Percentiles rank a stretch among this genome's conserved stretches.
These are phyloP conservation scores for Polymixis lichenea DNA, from an alignment of 2,888 invertebrate genomes.

Conservation along the genomic window DNA sequence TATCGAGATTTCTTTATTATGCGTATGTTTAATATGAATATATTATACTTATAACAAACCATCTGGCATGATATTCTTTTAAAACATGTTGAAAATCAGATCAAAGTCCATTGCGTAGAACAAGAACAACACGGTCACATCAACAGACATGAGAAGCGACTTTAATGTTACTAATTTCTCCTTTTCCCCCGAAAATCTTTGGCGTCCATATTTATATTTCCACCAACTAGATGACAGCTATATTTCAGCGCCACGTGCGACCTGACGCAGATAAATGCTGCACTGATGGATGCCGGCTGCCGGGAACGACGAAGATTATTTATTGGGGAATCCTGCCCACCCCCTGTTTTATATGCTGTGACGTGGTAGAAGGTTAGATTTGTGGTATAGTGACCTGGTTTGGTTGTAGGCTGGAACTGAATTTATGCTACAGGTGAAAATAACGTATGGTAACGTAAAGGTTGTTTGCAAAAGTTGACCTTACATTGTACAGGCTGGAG, in stretches of 20 bases:
- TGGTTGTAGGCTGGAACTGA: neutral
- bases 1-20: too few species aligned
- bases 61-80: too few species aligned
- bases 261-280: conserved; percentile 47
- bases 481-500: too few species aligned
- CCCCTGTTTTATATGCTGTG: conserved; percentile 22
- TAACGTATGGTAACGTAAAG: neutral
- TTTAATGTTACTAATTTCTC: neutral
- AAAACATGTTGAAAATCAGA: too few species aligned
- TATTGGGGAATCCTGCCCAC: conserved; percentile 39
- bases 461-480: too few species aligned
- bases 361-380: neutral
- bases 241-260: conserved; percentile 49
- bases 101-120: too few species aligned
- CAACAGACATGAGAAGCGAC: too few species aligned
- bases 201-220: conserved; percentile 36
- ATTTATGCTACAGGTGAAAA: neutral
- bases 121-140: too few species aligned
- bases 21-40: too few species aligned
- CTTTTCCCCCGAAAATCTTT: neutral
- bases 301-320: conserved; percentile 37
- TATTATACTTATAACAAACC: too few species aligned
- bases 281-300: conserved; percentile 50
- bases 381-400: neutral
- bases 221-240: conserved; percentile 31